Conservation (phyloP, 1,140 invertebrate species). For the Pantala flavescens region DNA sequence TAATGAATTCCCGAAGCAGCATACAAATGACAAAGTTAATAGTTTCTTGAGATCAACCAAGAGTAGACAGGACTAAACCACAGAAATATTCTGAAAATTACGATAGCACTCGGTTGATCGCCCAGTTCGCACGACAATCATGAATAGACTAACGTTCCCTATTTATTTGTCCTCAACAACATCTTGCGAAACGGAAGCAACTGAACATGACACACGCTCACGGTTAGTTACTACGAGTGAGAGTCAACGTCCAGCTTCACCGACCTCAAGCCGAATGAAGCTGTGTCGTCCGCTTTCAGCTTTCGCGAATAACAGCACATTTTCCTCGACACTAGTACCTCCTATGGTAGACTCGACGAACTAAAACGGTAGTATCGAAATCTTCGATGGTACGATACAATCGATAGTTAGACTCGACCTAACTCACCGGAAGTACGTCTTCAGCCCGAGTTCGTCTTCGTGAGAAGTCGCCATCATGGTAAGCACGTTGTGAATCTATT, state of each 20-base stretch:
- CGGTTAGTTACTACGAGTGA: not conserved
- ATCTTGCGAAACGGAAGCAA: not conserved
- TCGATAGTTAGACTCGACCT: not conserved
- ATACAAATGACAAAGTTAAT: too few relatives aligned
- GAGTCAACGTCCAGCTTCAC: not conserved
- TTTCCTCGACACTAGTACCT: not conserved
- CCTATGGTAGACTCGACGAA: not conserved
- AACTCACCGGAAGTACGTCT: not conserved
- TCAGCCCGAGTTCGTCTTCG: not conserved
- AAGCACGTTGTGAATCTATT: not conserved
- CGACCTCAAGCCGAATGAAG: conserved; percentile 7
- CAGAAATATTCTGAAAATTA: too few relatives aligned
- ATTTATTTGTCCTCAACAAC: conserved; percentile 2
- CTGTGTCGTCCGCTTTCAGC: conserved; percentile 7
- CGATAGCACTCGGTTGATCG: not conserved
- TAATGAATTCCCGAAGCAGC: too few relatives aligned
- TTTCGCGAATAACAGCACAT: conserved; percentile 1
- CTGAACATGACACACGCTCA: not conserved
- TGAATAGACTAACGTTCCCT: not conserved
- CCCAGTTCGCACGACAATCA: not conserved
- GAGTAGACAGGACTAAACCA: too few relatives aligned
- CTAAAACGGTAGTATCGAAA: not conserved
- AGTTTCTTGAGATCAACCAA: too few relatives aligned
- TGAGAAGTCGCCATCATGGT: not conserved
- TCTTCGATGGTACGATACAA: not conserved